These are phyloP conservation scores for Cloeon dipterum DNA, from an alignment of 2,888 invertebrate species.

Conservation along the genomic window DNA sequence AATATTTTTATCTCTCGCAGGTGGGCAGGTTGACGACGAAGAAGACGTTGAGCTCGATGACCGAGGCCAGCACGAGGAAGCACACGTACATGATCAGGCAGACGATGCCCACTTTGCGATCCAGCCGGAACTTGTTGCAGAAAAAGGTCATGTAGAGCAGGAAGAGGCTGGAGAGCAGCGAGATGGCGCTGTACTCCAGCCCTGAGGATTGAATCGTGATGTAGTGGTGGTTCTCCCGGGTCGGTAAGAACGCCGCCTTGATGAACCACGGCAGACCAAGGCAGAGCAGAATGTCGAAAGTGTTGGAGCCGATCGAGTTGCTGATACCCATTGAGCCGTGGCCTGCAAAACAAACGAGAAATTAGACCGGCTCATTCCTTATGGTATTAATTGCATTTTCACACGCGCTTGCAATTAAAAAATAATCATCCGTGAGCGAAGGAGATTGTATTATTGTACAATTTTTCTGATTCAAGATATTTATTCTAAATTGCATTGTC, in stretches of 20 bases:
- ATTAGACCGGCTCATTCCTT: too few relatives aligned
- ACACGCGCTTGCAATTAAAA: not conserved
- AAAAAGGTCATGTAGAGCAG: slow-evolving; percentile 66
- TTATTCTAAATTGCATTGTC: too few relatives aligned
- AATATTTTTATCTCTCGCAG: slow-evolving; percentile 35
- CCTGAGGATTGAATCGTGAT: slow-evolving; percentile 79
- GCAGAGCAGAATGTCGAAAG: slow-evolving; percentile 72
- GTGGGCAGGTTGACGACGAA: slow-evolving; percentile 75
- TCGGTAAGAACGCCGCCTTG: slow-evolving; percentile 61
- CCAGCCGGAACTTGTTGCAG: slow-evolving; percentile 67
- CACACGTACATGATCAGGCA: slow-evolving; percentile 71
- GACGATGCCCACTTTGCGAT: slow-evolving; percentile 60
- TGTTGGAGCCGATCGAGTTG: slow-evolving; percentile 76
- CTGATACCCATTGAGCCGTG: slow-evolving; percentile 82
- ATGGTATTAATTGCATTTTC: not conserved
- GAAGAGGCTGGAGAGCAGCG: slow-evolving; percentile 62
- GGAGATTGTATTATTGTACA: too few relatives aligned
- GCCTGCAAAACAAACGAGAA: slow-evolving; percentile 25
- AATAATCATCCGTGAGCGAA: not conserved
- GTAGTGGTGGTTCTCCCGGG: slow-evolving; percentile 53
- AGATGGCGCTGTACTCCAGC: slow-evolving; percentile 74
- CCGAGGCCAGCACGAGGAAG: slow-evolving; percentile 65
- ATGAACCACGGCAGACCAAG: slow-evolving; percentile 75
- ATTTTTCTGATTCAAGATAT: too few relatives aligned
- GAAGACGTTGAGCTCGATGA: slow-evolving; percentile 84